Evolutionary conservation across 2,797 vertebrate species (phyloP).

Genomic region (Myoxocephalus aenaeus): DNA sequence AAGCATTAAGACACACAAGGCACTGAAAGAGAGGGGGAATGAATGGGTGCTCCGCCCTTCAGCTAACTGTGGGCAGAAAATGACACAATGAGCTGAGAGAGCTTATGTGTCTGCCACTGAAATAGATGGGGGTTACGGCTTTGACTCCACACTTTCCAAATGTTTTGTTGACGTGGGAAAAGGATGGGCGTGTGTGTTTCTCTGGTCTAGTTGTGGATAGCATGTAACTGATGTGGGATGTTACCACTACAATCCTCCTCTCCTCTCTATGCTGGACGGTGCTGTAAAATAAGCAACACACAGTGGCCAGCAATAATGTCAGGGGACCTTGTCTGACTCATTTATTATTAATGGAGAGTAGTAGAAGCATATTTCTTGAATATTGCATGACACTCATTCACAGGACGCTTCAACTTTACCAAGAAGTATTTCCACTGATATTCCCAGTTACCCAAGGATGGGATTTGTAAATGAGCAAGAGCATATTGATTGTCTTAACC

Average conservation of each 20-base stretch:
- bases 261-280: neutral
- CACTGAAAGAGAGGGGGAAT: conserved; percentile 31
- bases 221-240: neutral
- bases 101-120: conserved; percentile 52
- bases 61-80: conserved; percentile 51
- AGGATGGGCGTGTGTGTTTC: conserved; percentile 20
- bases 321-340: neutral
- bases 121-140: conserved; percentile 32
- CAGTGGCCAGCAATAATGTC: neutral
- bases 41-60: conserved; percentile 45
- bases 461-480: conserved; percentile 13
- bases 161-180: conserved; percentile 29
- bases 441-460: neutral
- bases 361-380: neutral
- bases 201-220: neutral
- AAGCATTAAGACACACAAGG: conserved; percentile 11
- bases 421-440: conserved; percentile 14
- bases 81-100: conserved; percentile 52
- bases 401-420: conserved; percentile 12
- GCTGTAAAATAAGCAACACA: neutral
- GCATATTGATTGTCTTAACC: conserved; percentile 36
- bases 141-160: conserved; percentile 40
- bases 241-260: neutral
- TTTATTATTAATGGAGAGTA: conserved; percentile 20
- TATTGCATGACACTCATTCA: neutral